Evolutionary conservation across 2,797 vertebrate species (phyloP).

Genomic region (Lacerta bilineata): DNA sequence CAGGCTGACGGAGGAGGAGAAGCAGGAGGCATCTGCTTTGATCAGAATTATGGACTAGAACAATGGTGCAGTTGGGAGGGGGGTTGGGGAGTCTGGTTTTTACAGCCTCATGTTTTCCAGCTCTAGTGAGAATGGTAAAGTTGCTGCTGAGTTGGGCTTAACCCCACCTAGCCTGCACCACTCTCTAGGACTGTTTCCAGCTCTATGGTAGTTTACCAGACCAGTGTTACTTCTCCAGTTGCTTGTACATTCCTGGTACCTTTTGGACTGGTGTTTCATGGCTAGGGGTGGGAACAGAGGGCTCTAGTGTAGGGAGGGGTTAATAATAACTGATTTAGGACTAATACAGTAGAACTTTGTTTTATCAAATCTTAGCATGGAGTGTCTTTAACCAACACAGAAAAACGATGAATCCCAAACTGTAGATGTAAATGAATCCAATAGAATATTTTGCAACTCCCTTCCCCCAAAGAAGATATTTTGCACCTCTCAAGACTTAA

Average conservation of each 20-base stretch:
- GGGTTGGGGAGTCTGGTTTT: not conserved
- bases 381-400: slow-evolving; percentile 23
- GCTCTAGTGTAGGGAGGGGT: slow-evolving; percentile 13
- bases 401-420: not conserved
- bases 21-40: not conserved
- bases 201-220: not conserved
- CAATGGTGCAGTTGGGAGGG: too few relatives aligned
- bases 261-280: slow-evolving; percentile 24
- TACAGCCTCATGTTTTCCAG: not conserved
- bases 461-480: slow-evolving; percentile 8
- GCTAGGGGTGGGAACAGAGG: not conserved
- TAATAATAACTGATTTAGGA: slow-evolving; percentile 27
- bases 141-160: not conserved
- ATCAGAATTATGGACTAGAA: slow-evolving; percentile 3
- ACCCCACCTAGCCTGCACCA: accelerated
- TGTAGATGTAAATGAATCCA: slow-evolving; percentile 7
- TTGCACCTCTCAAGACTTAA: not conserved
- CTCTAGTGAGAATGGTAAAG: not conserved
- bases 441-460: not conserved
- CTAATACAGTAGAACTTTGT: slow-evolving; percentile 42
- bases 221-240: slow-evolving; percentile 17
- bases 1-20: not conserved
- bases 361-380: slow-evolving; percentile 4
- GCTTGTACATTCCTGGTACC: slow-evolving; percentile 36
- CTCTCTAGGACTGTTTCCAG: not conserved